Evolutionary conservation across 2,888 invertebrate species (phyloP), one percentile per base, ranked within the genome.

Genomic region (Prosopocoilus inquinatus): DNA sequence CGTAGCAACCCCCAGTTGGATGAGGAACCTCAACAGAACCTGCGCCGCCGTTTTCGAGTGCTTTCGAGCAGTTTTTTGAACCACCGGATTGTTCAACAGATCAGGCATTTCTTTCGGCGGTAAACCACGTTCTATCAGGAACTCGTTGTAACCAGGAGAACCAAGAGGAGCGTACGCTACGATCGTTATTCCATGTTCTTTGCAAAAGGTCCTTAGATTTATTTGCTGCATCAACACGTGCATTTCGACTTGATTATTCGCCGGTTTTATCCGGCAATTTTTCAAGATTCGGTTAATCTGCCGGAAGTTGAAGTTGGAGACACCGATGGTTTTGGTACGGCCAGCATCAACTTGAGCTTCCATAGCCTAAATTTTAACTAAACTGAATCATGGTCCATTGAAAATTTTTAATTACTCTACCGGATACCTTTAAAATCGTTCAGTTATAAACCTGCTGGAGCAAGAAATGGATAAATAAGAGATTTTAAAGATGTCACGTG

Each of bases 11-110:
- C 86, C 88, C 44, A 83, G 83, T 72, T 94, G 90, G 7, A 91
- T 66, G 9, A 84, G 79, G 75, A 88, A 87, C 47, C 89, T 82
- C 2, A 95, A 76, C 36, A 91, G 76, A 32, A 85, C 72, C 76
- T 94, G 94, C 2, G 92, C 92, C 1, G 89, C 80, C 0, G 87
- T 83, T 71, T 89, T 91, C 0, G 78, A 75, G 67, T 87, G 82
- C 64, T 79, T 83, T 36, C 81, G 79, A 3, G 58, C 64, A 33
- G 75, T 68, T 36, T 60, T 55, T 36, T 61, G 62, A 0, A 88
- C 82, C 9, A 72, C 78, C 0, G 84, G 80, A 69, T 90, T 81
- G 44, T 82, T 78, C 68, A 92, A 72, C 44, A 90, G 75, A 70
- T 86, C 84, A 0, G 90, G 89, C 41, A 50, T 73, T 58, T 82